Base-by-base conservation (phyloP, 2,113 vertebrate species). In the Notiomystis cincta region DNA sequence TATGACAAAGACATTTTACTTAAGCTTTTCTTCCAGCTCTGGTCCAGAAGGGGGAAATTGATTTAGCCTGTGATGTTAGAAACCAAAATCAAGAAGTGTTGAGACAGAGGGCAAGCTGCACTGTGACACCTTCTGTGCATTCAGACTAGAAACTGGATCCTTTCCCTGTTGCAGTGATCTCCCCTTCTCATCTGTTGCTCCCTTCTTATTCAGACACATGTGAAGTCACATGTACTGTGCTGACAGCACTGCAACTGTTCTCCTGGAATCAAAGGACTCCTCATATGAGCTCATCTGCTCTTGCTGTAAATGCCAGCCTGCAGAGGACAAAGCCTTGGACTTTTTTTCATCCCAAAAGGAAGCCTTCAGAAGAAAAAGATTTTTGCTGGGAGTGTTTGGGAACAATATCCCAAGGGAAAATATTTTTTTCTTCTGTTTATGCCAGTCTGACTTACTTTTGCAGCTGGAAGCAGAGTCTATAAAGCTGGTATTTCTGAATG, bases 201-300 rank as follows among this genome's bases (percentile, higher is more conserved):
- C 33, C 69, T 92, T 93, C 75, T 81, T 69, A 73, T 35, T 83
- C 71, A 89, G 50, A 84, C 73, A 81, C 84, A 70, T 44, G 27
- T 1, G 0, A 92, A 89, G 77, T 97, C 97, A 95, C 50, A 92
- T 92, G 96, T 67, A 57, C 81, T 10, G 10, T 51, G 45, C 85
- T 56, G 72, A 97, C 97, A 97, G 97, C 95, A 75, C 92, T 93
- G 45, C 88, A 82, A 81, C 96, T 98, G 96, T 98, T 98, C 96
- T 96, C 54, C 50, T 94, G 85, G 88, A 94, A 93, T 97, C 95
- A 97, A 96, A 97, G 77, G 64, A 62, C 83, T 93, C 77, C 92
- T 98, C 95, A 93, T 86, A 93, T 85, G 96, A 90, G 88, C 70
- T 97, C 33, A 45, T 94, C 89, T 44, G 28, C 81, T 88, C 75